Percentiles rank a stretch among this genome's conserved stretches.
Conservation (phyloP, 2,888 invertebrate genomes). For the Lasioglossum marginatum region DNA sequence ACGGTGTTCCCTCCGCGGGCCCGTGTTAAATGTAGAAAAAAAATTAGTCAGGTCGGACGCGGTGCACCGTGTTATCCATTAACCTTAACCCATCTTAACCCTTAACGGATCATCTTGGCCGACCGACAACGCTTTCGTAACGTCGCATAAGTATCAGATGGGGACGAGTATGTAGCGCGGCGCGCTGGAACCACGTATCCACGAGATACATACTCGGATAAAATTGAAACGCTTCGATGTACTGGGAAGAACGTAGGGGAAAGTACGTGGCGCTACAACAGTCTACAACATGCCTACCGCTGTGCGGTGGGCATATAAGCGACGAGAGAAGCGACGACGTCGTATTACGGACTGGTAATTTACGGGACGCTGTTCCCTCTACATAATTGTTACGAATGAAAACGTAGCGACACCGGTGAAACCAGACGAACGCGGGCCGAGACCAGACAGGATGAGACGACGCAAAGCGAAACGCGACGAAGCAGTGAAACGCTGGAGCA, state of each 20-base stretch:
- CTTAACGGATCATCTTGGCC: not conserved
- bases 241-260: not conserved
- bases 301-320: not conserved
- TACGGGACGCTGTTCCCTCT: not conserved
- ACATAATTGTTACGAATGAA: not conserved
- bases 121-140: not conserved
- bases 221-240: not conserved
- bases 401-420: not conserved
- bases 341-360: not conserved
- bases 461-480: not conserved
- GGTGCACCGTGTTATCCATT: not conserved
- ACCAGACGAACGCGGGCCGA: not conserved
- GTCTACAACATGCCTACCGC: not conserved
- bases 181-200: not conserved
- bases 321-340: not conserved
- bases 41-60: not conserved
- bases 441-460: not conserved
- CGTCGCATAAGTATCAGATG: not conserved
- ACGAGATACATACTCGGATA: not conserved
- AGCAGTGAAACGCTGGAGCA: not conserved
- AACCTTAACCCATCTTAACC: constrained; percentile 2
- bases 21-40: not conserved
- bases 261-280: not conserved
- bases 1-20: not conserved
- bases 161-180: constrained; percentile 2